Evolutionary conservation across 2,797 vertebrate species (phyloP), one percentile per base, ranked within the genome.

Genomic region (Otolemur crassicaudatus): DNA sequence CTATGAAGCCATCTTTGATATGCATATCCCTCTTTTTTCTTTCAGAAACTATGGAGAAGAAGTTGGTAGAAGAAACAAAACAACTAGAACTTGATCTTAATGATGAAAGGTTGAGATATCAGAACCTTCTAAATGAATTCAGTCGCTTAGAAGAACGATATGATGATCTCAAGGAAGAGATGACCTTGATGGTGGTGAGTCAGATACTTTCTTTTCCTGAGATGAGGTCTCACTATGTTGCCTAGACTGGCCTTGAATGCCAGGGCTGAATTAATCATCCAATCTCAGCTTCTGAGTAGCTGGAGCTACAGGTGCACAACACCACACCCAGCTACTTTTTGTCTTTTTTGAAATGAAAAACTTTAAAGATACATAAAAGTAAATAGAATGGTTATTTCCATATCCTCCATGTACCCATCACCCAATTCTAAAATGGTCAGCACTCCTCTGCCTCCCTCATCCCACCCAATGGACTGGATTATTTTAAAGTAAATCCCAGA

Each of bases 101-200:
- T 58, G 99, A 99, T 94, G 99, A 99, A 58, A 98, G 99, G 14
- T 98, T 99, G 37, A 99, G 99, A 84, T 99, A 99, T 96, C 99
- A 99, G 99, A 99, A 99, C 98, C 99, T 99, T 90, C 99, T 99
- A 95, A 99, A 99, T 46, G 99, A 99, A 97, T 99, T 99, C 98
- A 99, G 99, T 96, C 99, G 99, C 89, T 98, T 99, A 58, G 99
- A 99, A 98, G 99, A 99, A 98, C 99, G 99, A 27, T 99, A 99
- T 43, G 99, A 99, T 94, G 99, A 99, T 96, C 98, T 99, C 91
- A 99, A 99, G 97, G 99, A 99, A 87, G 99, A 99, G 94, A 99
- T 99, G 98, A 99, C 98, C 56, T 63, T 99, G 2, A 99, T 99
- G 96, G 98, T 99, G 98, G 99, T 99, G 49, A 99, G 99, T 94